phyloP scores from a whole-genome alignment of 2,888 invertebrate genomes.

The Panopea generosa region DNA sequence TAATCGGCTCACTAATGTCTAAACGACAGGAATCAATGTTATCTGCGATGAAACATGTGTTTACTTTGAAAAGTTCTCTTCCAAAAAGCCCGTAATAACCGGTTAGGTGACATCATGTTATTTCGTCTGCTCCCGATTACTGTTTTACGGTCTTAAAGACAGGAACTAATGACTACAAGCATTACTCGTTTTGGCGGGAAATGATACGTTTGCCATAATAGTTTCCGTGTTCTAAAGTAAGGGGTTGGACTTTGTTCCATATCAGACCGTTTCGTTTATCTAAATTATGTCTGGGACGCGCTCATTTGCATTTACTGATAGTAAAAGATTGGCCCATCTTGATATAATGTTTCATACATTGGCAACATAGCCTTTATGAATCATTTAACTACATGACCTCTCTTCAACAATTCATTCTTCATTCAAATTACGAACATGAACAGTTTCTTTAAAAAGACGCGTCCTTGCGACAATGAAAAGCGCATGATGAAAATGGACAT shows the following conservation, averaged over 20 bases:
- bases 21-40: slow-evolving; percentile 57
- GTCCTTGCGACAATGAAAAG: no score
- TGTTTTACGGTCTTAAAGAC: slow-evolving; percentile 23
- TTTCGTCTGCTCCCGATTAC: slow-evolving; percentile 33
- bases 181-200: slow-evolving; percentile 6
- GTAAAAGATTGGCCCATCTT: no score
- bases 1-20: slow-evolving; percentile 47
- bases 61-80: slow-evolving; percentile 35
- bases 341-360: no score
- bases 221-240: slow-evolving; percentile 7
- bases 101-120: slow-evolving; percentile 36
- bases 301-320: no score
- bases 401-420: no score
- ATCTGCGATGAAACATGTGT: slow-evolving; percentile 59
- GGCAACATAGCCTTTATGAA: no score
- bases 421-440: no score
- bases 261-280: background rate
- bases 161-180: slow-evolving; percentile 1
- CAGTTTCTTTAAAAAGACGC: no score
- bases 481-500: no score
- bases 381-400: no score
- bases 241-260: slow-evolving; percentile 1
- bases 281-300: no score
- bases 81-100: slow-evolving; percentile 32
- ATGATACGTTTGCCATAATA: slow-evolving; percentile 11